These are phyloP conservation scores for Heliocidaris tuberculata DNA, from an alignment of 35 echinoderm and acorn worm genomes.

Conservation along the genomic window DNA sequence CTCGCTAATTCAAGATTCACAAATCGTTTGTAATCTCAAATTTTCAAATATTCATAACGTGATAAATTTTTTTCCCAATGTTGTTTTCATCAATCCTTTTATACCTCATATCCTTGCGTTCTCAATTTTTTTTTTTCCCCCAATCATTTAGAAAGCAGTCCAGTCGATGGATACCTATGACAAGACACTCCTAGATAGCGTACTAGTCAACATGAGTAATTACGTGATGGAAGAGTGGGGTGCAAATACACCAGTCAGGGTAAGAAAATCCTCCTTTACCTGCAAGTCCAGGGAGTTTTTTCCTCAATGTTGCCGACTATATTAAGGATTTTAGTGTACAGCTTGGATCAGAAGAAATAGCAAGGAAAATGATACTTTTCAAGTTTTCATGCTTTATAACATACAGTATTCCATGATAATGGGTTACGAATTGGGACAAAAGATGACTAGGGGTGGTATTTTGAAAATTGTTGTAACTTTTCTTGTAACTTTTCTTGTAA, in stretches of 20 bases:
- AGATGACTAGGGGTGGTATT: too few relatives aligned
- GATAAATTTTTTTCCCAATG: neutral
- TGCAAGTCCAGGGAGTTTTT: neutral
- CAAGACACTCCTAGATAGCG: conserved; percentile 83
- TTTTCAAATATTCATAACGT: too few relatives aligned
- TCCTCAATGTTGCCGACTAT: too few relatives aligned
- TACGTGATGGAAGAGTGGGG: conserved; percentile 95
- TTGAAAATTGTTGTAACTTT: too few relatives aligned
- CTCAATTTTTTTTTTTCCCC: neutral
- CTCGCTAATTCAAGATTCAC: too few relatives aligned
- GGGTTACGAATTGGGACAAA: too few relatives aligned
- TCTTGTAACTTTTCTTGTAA: too few relatives aligned
- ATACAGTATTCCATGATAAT: neutral
- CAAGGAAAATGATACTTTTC: neutral
- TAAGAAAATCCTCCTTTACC: neutral
- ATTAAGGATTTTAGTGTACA: neutral
- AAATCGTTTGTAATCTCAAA: too few relatives aligned
- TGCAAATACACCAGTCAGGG: conserved; percentile 68
- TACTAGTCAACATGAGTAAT: conserved; percentile 63
- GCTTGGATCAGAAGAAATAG: neutral
- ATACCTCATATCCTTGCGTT: neutral
- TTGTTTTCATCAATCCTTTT: neutral
- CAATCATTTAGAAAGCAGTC: conserved; percentile 68
- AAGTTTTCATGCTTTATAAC: neutral
- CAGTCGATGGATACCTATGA: conserved; percentile 75